Conservation (phyloP, 2,797 vertebrate species). For the Tympanoctomys barrerae region DNA sequence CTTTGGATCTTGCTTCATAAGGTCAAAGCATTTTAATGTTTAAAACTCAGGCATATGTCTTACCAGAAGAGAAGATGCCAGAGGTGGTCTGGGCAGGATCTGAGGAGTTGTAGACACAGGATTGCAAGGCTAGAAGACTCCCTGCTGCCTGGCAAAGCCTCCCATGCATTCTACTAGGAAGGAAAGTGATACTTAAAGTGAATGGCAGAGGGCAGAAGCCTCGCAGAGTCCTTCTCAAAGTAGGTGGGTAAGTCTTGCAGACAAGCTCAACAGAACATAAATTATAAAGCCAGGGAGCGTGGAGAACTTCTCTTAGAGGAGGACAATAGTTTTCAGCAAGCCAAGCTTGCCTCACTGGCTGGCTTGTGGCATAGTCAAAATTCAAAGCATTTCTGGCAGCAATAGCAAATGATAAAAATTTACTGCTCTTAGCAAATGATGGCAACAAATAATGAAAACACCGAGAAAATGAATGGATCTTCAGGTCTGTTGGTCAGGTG, state of each 20-base stretch:
- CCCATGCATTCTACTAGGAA: not conserved
- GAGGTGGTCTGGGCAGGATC: not conserved
- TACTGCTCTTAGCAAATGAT: not conserved
- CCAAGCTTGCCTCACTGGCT: not conserved
- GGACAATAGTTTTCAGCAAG: not conserved
- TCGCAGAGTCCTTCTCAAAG: not conserved
- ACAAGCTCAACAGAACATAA: not conserved
- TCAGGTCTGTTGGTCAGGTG: not conserved
- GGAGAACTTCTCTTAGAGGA: not conserved
- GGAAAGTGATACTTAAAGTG: not conserved
- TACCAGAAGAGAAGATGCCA: not conserved
- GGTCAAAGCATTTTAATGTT: constrained; percentile 26
- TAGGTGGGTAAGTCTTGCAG: constrained; percentile 38
- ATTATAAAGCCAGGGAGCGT: not conserved
- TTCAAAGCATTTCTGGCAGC: not conserved
- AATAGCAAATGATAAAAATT: not conserved
- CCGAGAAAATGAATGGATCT: not conserved
- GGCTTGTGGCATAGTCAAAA: not conserved
- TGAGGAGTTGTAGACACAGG: not conserved
- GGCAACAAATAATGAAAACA: not conserved
- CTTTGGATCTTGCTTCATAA: not conserved
- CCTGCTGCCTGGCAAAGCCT: not conserved
- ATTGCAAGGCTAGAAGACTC: not conserved
- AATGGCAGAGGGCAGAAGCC: constrained; percentile 58
- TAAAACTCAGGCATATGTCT: constrained; percentile 41